phyloP scores from a whole-genome alignment of 2,113 vertebrate genomes.

The Psilopogon haemacephalus region DNA sequence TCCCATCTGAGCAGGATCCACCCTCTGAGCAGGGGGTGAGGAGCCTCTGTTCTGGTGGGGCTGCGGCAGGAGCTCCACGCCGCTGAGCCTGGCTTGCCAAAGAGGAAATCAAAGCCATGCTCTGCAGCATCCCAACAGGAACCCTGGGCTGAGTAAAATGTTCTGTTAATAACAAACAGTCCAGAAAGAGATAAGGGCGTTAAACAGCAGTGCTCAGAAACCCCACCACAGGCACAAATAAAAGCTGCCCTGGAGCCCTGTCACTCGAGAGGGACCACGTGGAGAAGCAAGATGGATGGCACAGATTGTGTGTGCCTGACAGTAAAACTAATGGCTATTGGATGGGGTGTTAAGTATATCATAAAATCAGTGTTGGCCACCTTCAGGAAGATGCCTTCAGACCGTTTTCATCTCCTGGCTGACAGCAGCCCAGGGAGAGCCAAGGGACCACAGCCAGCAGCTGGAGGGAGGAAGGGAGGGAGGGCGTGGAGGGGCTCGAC shows the following conservation, averaged over 20 bases:
- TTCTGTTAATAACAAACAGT: conserved; percentile 54
- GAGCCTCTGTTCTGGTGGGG: not conserved
- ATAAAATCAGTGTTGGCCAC: conserved; percentile 62
- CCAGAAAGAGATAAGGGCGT: conserved; percentile 29
- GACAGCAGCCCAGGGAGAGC: not conserved
- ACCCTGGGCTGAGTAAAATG: not conserved
- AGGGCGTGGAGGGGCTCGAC: not conserved
- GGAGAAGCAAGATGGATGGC: conserved; percentile 66
- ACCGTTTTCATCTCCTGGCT: not conserved
- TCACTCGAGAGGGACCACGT: conserved; percentile 24
- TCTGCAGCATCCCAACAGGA: conserved; percentile 22
- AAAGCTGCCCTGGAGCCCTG: conserved; percentile 52
- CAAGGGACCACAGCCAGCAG: rapidly evolving
- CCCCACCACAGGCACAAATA: not conserved
- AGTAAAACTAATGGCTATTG: conserved; percentile 65
- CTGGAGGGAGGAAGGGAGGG: not conserved
- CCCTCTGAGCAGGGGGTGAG: not conserved
- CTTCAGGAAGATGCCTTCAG: not conserved
- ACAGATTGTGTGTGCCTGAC: conserved; percentile 60
- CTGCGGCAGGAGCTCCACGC: not conserved
- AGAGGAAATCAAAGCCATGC: conserved; percentile 4
- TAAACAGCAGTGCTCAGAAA: not conserved
- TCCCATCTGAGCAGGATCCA: too few species aligned
- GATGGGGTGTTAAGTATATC: conserved; percentile 66
- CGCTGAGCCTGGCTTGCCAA: not conserved